Conservation (phyloP, 2,888 invertebrate species). For the Panorpa germanica region DNA sequence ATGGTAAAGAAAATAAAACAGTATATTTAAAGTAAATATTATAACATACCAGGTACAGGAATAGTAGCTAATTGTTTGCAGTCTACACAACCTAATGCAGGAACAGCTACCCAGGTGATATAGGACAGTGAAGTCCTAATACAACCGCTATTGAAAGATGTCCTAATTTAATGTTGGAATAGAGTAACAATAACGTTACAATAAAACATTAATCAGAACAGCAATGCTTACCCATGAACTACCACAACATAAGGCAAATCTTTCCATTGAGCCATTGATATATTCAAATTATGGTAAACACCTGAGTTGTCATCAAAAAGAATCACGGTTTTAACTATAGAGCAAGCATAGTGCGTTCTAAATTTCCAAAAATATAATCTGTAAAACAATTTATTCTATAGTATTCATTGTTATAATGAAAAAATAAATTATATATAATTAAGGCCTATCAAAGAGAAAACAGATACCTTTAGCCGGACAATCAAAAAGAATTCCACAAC, state of each 20-base stretch:
- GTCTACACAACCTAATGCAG: conserved; percentile 40
- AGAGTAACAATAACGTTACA: too few species aligned
- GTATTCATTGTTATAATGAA: conserved; percentile 17
- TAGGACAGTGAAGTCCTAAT: too few species aligned
- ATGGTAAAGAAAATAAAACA: conserved; percentile 19
- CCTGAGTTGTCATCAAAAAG: conserved; percentile 40
- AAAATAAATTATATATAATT: conserved; percentile 23
- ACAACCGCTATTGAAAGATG: too few species aligned
- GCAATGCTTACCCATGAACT: conserved; percentile 37
- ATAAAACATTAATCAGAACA: conserved; percentile 14
- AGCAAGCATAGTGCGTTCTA: conserved; percentile 26
- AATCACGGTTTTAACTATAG: conserved; percentile 31
- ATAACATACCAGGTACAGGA: neutral
- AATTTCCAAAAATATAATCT: conserved; percentile 30
- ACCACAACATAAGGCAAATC: conserved; percentile 35
- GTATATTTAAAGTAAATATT: conserved; percentile 2
- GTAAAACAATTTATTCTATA: conserved; percentile 11
- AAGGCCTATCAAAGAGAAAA: conserved; percentile 23
- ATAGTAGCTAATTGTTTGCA: conserved; percentile 31
- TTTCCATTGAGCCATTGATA: conserved; percentile 44
- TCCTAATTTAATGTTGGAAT: too few species aligned
- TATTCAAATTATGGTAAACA: conserved; percentile 36
- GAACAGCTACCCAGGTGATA: conserved; percentile 28
- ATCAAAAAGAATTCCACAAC: conserved; percentile 1
- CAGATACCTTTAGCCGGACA: neutral